Evolutionary conservation across 2,797 vertebrate species (phyloP).

Genomic region (Pampus argenteus): DNA sequence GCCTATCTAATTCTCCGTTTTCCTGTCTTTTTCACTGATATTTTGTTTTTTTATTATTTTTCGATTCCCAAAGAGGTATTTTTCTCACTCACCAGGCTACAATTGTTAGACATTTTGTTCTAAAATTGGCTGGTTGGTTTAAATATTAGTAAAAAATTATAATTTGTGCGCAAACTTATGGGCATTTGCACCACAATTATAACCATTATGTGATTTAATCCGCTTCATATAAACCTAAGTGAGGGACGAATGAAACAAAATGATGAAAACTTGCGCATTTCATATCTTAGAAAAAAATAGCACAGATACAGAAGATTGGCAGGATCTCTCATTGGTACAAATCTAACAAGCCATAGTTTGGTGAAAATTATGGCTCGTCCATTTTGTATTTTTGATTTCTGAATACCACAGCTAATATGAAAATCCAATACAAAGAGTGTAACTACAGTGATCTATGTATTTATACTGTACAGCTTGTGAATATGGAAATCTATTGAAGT

Average conservation of each 20-base stretch:
- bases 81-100: background rate
- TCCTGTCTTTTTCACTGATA: background rate
- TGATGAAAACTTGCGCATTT: background rate
- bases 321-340: background rate
- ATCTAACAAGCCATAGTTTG: background rate
- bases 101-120: background rate
- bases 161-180: background rate
- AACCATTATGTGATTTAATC: background rate
- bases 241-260: background rate
- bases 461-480: conserved; percentile 56
- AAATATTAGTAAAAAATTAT: background rate
- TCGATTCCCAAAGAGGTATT: background rate
- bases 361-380: background rate
- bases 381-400: conserved; percentile 7
- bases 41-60: background rate
- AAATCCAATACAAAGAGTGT: conserved; percentile 27
- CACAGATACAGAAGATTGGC: background rate
- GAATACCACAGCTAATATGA: conserved; percentile 27
- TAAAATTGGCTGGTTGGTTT: background rate
- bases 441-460: conserved; percentile 1
- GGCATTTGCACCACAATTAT: background rate
- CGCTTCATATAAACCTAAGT: conserved; percentile 3
- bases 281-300: background rate
- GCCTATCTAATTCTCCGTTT: background rate
- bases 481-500: conserved; percentile 27